A percentile compares a stretch with the other conserved stretches of the same genome.
These are phyloP conservation scores for Hippocampus barbouri DNA, from an alignment of 2,113 vertebrate genomes.

Conservation along the genomic window DNA sequence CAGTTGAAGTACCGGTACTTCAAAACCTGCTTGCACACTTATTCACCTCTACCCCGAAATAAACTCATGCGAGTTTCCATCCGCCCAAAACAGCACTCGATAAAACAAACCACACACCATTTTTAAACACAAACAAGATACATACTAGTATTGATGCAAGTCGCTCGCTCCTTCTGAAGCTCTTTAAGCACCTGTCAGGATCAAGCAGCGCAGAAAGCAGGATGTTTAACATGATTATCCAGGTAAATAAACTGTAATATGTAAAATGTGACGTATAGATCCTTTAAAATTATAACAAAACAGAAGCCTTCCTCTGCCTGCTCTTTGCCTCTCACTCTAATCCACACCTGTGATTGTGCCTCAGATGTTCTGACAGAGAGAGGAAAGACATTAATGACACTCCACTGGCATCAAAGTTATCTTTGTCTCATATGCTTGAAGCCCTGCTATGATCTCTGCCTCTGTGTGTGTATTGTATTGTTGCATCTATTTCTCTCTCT, in stretches of 20 bases:
- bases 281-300: conserved; percentile 12
- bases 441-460: conserved; percentile 28
- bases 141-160: conserved; percentile 71
- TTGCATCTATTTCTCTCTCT: conserved; percentile 12
- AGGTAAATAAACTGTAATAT: background rate
- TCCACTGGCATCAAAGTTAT: conserved; percentile 64
- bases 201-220: conserved; percentile 72
- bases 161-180: conserved; percentile 67
- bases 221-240: conserved; percentile 69
- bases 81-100: background rate
- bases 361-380: conserved; percentile 54
- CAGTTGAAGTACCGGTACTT: conserved; percentile 11
- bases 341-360: conserved; percentile 49
- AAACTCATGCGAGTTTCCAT: background rate
- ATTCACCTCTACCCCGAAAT: background rate
- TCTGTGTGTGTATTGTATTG: conserved; percentile 2
- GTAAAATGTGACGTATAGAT: background rate
- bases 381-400: conserved; percentile 63
- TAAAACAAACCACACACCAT: background rate
- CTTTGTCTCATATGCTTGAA: conserved; percentile 51
- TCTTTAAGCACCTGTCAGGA: conserved; percentile 63
- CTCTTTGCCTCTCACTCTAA: conserved; percentile 23
- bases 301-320: conserved; percentile 14
- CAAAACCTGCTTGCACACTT: conserved; percentile 18
- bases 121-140: conserved; percentile 29